Evolutionary conservation across 2,797 vertebrate genomes (phyloP).

Genomic region (Gymnodraco acuticeps): DNA sequence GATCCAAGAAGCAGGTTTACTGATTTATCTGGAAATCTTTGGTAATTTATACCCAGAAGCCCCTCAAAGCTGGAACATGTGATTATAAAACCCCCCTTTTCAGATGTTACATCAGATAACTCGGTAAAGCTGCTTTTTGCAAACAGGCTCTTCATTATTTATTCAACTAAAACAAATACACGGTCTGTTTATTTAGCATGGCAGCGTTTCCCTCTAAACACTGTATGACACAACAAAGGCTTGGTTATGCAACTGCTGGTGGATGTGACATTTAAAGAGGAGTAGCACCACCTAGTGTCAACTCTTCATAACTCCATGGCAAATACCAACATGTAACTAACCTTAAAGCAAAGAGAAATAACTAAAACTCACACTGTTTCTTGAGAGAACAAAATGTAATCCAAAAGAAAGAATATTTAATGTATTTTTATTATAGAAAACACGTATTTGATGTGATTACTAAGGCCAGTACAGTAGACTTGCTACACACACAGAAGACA

Average conservation of each 20-base stretch:
- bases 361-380: neutral
- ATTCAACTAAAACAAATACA: conserved; percentile 37
- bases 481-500: conserved; percentile 7
- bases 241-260: conserved; percentile 46
- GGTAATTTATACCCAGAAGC: conserved; percentile 11
- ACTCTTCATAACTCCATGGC: neutral
- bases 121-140: neutral
- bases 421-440: conserved; percentile 50
- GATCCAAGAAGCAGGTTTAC: conserved; percentile 33
- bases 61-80: conserved; percentile 4
- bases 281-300: conserved; percentile 61
- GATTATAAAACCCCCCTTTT: neutral
- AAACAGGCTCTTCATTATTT: conserved; percentile 14
- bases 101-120: neutral
- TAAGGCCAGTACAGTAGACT: conserved; percentile 15
- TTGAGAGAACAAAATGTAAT: neutral
- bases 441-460: neutral
- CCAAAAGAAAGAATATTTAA: conserved; percentile 1
- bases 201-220: conserved; percentile 41
- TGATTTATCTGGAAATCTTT: conserved; percentile 35
- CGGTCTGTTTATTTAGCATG: conserved; percentile 39
- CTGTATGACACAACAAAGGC: conserved; percentile 23
- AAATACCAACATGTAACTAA: neutral
- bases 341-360: neutral
- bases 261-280: neutral